These are phyloP conservation scores for Polypedilum vanderplanki DNA, from an alignment of 1,140 invertebrate genomes.

Conservation along the genomic window DNA sequence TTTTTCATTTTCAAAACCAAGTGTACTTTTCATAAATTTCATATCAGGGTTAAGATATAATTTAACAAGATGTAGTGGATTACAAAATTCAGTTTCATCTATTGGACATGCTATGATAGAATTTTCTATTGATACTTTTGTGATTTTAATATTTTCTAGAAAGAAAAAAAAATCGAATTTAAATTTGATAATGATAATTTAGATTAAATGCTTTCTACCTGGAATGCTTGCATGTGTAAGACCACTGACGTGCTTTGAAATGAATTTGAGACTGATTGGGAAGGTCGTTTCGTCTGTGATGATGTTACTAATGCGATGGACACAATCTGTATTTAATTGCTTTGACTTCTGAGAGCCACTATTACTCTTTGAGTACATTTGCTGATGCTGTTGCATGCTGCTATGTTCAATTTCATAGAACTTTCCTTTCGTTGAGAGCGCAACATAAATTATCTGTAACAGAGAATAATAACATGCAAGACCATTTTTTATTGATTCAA, in stretches of 20 bases:
- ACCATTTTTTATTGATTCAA: not conserved
- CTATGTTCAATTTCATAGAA: conserved; percentile 41
- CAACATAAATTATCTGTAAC: conserved; percentile 38
- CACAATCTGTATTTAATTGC: conserved; percentile 43
- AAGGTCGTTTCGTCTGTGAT: conserved; percentile 37
- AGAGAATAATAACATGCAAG: not conserved
- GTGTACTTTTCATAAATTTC: conserved; percentile 47
- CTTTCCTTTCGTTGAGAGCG: conserved; percentile 42
- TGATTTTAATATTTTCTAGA: conserved; percentile 40
- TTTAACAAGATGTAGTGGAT: conserved; percentile 38
- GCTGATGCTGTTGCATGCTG: conserved; percentile 40
- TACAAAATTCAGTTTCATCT: conserved; percentile 38
- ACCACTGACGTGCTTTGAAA: conserved; percentile 35
- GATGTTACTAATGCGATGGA: conserved; percentile 39
- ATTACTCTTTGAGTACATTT: conserved; percentile 34
- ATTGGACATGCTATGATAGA: conserved; percentile 41
- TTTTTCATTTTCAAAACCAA: conserved; percentile 53
- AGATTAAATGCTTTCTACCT: not conserved
- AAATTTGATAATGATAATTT: not conserved
- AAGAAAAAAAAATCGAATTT: conserved; percentile 31
- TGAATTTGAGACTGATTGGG: conserved; percentile 40
- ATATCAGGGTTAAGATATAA: conserved; percentile 48
- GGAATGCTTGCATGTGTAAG: conserved; percentile 32
- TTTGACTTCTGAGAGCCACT: conserved; percentile 34
- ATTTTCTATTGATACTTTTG: conserved; percentile 39